These are phyloP conservation scores for Colletes latitarsis DNA, from an alignment of 1,140 invertebrate genomes.

Conservation along the genomic window DNA sequence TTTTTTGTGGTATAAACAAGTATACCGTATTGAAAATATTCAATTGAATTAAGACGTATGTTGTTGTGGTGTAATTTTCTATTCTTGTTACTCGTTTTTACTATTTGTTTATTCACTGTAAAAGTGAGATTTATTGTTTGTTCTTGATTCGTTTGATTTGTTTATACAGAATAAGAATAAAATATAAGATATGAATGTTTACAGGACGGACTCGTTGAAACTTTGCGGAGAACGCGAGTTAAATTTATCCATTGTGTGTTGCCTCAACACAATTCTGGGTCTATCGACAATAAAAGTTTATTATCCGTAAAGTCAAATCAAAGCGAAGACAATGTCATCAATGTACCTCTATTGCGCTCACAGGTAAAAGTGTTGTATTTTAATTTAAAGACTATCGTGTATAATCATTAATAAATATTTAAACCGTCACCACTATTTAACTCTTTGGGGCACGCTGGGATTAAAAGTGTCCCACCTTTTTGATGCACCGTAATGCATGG, in stretches of 20 bases:
- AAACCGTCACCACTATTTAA: neutral
- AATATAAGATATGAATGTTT: constrained; percentile 46
- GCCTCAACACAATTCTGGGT: constrained; percentile 89
- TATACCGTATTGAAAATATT: too few species aligned
- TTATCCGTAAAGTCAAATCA: constrained; percentile 79
- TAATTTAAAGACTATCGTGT: neutral
- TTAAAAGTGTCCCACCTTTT: too few species aligned
- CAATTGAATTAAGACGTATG: too few species aligned
- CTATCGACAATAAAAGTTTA: constrained; percentile 78
- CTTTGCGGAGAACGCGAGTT: constrained; percentile 89
- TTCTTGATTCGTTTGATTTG: constrained; percentile 1
- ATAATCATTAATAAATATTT: neutral
- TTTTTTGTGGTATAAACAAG: too few species aligned
- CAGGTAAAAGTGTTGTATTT: constrained; percentile 83
- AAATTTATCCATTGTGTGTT: constrained; percentile 95
- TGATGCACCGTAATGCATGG: too few species aligned
- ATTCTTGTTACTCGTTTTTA: neutral
- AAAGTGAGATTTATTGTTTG: constrained; percentile 11
- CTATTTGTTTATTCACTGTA: neutral
- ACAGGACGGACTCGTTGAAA: constrained; percentile 94
- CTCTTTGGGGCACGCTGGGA: too few species aligned
- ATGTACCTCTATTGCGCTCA: constrained; percentile 92
- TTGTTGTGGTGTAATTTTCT: too few species aligned
- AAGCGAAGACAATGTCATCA: constrained; percentile 87
- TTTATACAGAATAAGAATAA: neutral